Evolutionary conservation across 2,113 vertebrate species (phyloP).

Genomic region (Dascyllus trimaculatus): DNA sequence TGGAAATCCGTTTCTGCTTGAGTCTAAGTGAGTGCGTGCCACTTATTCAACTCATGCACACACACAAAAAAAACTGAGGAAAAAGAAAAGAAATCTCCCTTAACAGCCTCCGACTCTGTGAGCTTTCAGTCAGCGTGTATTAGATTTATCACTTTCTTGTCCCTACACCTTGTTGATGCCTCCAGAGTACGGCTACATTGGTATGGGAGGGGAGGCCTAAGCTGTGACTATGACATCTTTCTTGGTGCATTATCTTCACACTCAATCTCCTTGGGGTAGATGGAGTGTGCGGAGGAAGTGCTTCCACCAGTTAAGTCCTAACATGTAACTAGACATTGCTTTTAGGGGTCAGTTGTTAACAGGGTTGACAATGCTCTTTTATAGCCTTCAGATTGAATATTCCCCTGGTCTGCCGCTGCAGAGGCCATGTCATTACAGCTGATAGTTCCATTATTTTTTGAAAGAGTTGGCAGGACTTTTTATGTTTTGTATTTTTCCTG

Average conservation of each 20-base stretch:
- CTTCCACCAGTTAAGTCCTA: conserved; percentile 79
- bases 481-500: conserved; percentile 67
- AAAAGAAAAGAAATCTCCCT: conserved; percentile 20
- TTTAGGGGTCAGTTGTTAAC: conserved; percentile 84
- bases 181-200: conserved; percentile 72
- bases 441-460: conserved; percentile 82
- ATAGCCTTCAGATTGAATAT: conserved; percentile 85
- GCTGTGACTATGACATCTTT: conserved; percentile 86
- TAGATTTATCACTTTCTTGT: conserved; percentile 84
- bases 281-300: conserved; percentile 78
- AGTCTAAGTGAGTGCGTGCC: conserved; percentile 21
- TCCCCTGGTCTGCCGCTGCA: conserved; percentile 74
- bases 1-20: conserved; percentile 17
- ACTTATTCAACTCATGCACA: conserved; percentile 51
- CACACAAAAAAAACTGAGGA: conserved; percentile 49
- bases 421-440: conserved; percentile 82
- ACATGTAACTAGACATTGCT: conserved; percentile 86
- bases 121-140: conserved; percentile 79
- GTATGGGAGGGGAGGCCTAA: conserved; percentile 69
- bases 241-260: conserved; percentile 86
- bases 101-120: conserved; percentile 70
- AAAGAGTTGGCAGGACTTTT: conserved; percentile 77
- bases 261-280: conserved; percentile 83
- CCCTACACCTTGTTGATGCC: conserved; percentile 83
- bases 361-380: conserved; percentile 84